Base-by-base conservation (phyloP, 2,888 invertebrate genomes). In the Folsomia candida region DNA sequence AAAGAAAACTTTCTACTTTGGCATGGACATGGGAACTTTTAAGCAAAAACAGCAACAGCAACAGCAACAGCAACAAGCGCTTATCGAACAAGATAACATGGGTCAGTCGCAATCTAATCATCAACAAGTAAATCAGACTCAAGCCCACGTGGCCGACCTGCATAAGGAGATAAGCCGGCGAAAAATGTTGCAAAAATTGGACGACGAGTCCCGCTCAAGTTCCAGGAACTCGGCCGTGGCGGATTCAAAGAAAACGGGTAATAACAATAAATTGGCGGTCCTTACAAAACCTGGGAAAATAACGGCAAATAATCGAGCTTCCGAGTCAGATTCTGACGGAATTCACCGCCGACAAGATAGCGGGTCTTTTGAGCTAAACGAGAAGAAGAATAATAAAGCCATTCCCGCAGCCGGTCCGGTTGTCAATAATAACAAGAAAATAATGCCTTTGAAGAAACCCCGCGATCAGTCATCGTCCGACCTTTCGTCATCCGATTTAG, bases 1-100 rank as follows among this genome's bases (percentile, higher is more conserved):
- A 28, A 77, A 74, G 24, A 88, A 87, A 81, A 87, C 86, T 18
- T 92, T 92, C 83, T 92, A 92, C 83, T 92, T 92, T 81, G 91
- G 92, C 51, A 91, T 92, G 91, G 88, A 88, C 75, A 87, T 87
- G 77, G 84, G 67, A 27, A 71, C 63, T 60, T 69, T 70, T 26
- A 29, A 27, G 4, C 20, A 27, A 26, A n/a, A 27, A 4, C 6
- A 22, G 4, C 11, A 60, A 25, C 9, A 57, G 57, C 37, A 65
- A 59, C 59, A 69, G 14, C 9, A 57, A n/a, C 37, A 65, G 47
- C 59, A 69, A 22, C 54, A 51, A n/a, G 20, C 37, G 25, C n/a
- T 26, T 37, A 14, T 37, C 14, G 37, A 37, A 37, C 6, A 37
- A 9, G 14, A 37, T 4, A 4, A 37, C 4, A 14, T 37, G 4